A percentile compares a stretch with the other conserved stretches of the same genome.
phyloP scores from a whole-genome alignment of 1,140 invertebrate genomes.

The Teleopsis dalmanni region DNA sequence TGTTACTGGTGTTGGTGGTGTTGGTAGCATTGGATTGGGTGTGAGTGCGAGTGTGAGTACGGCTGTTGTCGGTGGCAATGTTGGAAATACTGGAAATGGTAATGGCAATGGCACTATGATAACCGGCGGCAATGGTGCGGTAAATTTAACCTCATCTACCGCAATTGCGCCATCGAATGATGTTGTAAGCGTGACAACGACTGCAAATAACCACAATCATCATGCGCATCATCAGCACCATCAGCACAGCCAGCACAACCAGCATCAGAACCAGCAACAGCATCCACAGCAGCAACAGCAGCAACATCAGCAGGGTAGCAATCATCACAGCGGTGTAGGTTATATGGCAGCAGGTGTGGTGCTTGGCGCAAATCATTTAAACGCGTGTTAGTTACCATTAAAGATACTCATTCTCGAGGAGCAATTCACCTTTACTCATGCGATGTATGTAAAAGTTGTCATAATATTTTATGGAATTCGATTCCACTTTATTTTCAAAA shows the following conservation, averaged over 20 bases:
- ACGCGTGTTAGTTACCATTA: constrained; percentile 39
- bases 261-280: constrained; percentile 6
- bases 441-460: too few species aligned
- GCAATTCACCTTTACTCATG: too few species aligned
- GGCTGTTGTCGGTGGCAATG: constrained; percentile 13
- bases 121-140: constrained; percentile 19
- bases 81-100: constrained; percentile 13
- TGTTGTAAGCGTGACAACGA: constrained; percentile 3
- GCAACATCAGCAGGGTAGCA: constrained; percentile 7
- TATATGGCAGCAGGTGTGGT: constrained; percentile 39
- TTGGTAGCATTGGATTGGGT: constrained; percentile 12
- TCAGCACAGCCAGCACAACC: constrained; percentile 12
- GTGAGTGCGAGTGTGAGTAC: constrained; percentile 10
- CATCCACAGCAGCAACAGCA: constrained; percentile 15
- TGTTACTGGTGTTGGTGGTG: constrained; percentile 2
- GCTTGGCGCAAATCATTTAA: constrained; percentile 40
- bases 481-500: too few species aligned
- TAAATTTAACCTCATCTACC: constrained; percentile 11
- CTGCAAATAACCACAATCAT: constrained; percentile 16
- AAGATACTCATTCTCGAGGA: too few species aligned
- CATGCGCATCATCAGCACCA: constrained; percentile 10
- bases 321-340: constrained; percentile 16
- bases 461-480: too few species aligned
- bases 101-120: constrained; percentile 23
- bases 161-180: constrained; percentile 10